These are phyloP conservation scores for Dufourea novaeangliae DNA, from an alignment of 1,140 invertebrate genomes.

Conservation along the genomic window DNA sequence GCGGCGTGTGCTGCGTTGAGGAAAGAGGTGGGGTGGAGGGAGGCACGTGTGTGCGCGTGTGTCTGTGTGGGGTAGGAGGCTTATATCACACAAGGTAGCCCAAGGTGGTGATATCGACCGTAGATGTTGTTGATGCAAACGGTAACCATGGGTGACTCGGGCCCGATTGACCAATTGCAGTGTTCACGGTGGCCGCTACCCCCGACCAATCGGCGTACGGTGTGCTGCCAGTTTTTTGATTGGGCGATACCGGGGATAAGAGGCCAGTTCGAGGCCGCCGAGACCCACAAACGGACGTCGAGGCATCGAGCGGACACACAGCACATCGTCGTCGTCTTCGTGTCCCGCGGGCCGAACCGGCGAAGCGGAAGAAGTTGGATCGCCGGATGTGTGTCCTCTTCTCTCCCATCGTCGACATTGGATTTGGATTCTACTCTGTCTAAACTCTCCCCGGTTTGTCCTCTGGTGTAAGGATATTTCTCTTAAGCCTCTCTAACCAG, in stretches of 20 bases:
- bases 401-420: constrained; percentile 25
- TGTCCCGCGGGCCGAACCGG: too few relatives aligned
- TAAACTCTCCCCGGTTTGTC: constrained; percentile 9
- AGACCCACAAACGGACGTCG: constrained; percentile 75
- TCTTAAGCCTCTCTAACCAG: background rate
- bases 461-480: constrained; percentile 53
- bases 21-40: too few relatives aligned
- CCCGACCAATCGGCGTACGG: constrained; percentile 73
- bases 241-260: constrained; percentile 80
- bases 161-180: constrained; percentile 76
- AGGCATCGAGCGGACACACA: constrained; percentile 72
- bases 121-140: constrained; percentile 79
- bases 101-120: constrained; percentile 77
- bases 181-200: constrained; percentile 75
- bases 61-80: constrained; percentile 7
- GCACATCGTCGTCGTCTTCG: constrained; percentile 10
- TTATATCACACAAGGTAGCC: constrained; percentile 41
- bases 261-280: constrained; percentile 77
- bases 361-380: background rate
- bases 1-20: constrained; percentile 21
- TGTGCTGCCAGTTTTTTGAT: constrained; percentile 78
- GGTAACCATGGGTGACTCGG: constrained; percentile 79
- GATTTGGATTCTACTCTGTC: constrained; percentile 61
- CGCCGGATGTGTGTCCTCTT: background rate
- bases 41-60: too few relatives aligned